Percentiles rank a stretch among this genome's conserved stretches.
phyloP scores from a whole-genome alignment of 1,140 invertebrate genomes.

The Orchesella cincta region DNA sequence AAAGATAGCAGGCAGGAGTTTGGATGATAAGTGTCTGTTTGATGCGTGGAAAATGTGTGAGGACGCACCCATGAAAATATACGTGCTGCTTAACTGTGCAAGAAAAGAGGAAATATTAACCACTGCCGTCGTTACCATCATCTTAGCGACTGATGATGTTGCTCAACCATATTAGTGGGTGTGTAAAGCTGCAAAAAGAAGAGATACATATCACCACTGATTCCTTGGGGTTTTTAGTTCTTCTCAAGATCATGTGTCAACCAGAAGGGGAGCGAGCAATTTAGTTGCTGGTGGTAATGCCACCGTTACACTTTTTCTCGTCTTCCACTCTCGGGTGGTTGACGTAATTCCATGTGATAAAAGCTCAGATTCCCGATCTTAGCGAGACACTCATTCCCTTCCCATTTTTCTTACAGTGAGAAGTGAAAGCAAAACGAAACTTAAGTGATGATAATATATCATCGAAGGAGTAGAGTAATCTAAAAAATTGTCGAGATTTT shows the following conservation, averaged over 20 bases:
- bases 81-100: not conserved
- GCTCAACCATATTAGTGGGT: not conserved
- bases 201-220: not conserved
- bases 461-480: too few relatives aligned
- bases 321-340: not conserved
- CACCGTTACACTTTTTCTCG: not conserved
- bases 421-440: not conserved
- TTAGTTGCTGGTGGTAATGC: not conserved
- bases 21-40: too few relatives aligned
- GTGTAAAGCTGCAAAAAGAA: not conserved
- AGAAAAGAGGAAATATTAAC: not conserved
- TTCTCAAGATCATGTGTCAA: not conserved
- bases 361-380: not conserved
- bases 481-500: too few relatives aligned
- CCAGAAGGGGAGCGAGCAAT: not conserved
- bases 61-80: too few relatives aligned
- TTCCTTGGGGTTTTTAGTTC: too few relatives aligned
- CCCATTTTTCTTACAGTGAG: not conserved
- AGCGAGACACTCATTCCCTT: not conserved
- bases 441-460: not conserved
- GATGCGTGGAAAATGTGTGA: too few relatives aligned
- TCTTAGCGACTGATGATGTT: not conserved
- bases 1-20: too few relatives aligned
- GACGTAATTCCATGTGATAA: not conserved
- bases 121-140: not conserved